phyloP scores from a whole-genome alignment of 2,113 vertebrate genomes.

The Serinus canaria region DNA sequence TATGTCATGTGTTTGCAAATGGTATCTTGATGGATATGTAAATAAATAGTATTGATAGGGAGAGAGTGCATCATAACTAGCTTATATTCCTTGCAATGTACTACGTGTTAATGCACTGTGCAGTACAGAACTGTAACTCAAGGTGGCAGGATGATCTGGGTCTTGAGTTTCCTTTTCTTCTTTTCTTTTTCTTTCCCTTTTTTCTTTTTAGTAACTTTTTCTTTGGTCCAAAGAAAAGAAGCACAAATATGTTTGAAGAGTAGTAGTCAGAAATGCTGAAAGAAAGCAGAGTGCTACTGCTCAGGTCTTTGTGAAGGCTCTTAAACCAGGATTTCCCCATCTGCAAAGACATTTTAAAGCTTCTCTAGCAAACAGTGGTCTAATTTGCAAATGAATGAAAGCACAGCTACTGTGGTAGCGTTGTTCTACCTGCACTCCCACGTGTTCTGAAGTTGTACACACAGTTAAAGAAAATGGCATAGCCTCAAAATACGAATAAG shows the following conservation, averaged over 20 bases:
- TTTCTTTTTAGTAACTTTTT: neutral
- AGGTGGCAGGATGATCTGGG: constrained; percentile 41
- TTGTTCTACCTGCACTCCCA: constrained; percentile 13
- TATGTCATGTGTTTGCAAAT: neutral
- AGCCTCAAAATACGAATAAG: neutral
- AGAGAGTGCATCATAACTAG: neutral
- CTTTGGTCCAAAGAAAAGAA: neutral
- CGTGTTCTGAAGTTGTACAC: neutral
- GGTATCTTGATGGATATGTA: neutral
- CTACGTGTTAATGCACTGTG: neutral
- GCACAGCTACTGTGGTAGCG: neutral
- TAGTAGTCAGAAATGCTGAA: neutral
- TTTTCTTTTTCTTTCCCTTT: too few species aligned
- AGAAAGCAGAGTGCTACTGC: neutral
- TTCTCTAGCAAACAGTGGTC: neutral
- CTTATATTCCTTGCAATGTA: neutral
- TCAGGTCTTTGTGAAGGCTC: neutral
- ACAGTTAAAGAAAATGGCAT: neutral
- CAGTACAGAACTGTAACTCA: neutral
- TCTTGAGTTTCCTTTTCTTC: neutral
- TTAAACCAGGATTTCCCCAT: neutral
- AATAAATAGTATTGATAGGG: neutral
- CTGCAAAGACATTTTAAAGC: constrained; percentile 7
- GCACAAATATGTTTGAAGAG: neutral
- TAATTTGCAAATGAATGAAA: constrained; percentile 39